phyloP scores from a whole-genome alignment of 1,140 invertebrate species.

The Anastatus disparis region DNA sequence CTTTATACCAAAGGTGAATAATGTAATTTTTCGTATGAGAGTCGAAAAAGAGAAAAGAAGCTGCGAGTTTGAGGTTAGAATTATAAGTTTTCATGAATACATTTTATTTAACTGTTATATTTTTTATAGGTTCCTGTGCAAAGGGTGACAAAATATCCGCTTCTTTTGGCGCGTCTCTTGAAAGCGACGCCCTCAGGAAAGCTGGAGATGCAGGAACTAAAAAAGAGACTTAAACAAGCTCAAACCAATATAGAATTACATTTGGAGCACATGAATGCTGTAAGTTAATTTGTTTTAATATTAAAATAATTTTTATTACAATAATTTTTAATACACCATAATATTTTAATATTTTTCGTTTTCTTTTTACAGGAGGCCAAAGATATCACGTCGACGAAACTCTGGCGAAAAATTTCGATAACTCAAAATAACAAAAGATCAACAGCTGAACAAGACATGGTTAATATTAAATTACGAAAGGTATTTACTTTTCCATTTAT shows the following conservation, averaged over 20 bases:
- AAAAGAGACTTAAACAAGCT: conserved; percentile 82
- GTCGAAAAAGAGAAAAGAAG: too few relatives aligned
- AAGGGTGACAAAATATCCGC: conserved; percentile 91
- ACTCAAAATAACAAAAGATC: conserved; percentile 76
- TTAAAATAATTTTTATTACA: too few relatives aligned
- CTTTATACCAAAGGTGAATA: too few relatives aligned
- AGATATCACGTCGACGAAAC: conserved; percentile 85
- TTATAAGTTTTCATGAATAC: too few relatives aligned
- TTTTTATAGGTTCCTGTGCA: conserved; percentile 82
- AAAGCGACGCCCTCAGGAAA: conserved; percentile 84
- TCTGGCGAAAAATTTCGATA: conserved; percentile 89
- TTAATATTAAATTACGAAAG: conserved; percentile 87
- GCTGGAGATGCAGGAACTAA: conserved; percentile 76
- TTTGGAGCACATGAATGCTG: conserved; percentile 93
- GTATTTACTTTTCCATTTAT: conserved; percentile 51
- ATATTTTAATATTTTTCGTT: not conserved
- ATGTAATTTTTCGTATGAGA: too few relatives aligned
- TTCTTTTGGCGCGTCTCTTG: conserved; percentile 87
- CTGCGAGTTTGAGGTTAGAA: too few relatives aligned
- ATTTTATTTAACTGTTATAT: conserved; percentile 12
- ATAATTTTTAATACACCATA: too few relatives aligned
- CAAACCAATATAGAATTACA: conserved; percentile 93
- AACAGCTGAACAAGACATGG: conserved; percentile 83
- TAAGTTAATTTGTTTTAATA: conserved; percentile 57
- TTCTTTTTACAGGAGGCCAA: conserved; percentile 76